Conservation (phyloP, 1,140 invertebrate genomes). For the Drosophila lacteicornis region DNA sequence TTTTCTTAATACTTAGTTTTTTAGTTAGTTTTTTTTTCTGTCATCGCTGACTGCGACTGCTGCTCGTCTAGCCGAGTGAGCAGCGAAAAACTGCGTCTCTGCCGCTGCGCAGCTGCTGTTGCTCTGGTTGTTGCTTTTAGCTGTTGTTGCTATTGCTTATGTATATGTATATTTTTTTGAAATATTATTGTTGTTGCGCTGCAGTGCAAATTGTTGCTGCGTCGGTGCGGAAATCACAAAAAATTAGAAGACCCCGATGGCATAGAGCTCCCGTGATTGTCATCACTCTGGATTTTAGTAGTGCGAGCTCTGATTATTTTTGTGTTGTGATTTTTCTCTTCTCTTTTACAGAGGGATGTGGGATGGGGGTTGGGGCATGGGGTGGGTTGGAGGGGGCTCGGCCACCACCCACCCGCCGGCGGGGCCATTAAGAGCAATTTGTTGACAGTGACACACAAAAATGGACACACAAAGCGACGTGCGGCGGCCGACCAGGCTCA, state of each 20-base stretch:
- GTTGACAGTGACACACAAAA: constrained; percentile 83
- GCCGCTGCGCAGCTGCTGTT: constrained; percentile 33
- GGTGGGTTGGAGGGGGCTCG: constrained; percentile 19
- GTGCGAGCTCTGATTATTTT: constrained; percentile 19
- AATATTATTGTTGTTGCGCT: constrained; percentile 29
- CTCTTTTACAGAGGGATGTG: background rate
- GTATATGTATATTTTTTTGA: constrained; percentile 4
- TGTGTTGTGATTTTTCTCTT: background rate
- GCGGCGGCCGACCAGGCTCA: constrained; percentile 49
- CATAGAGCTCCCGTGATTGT: constrained; percentile 52
- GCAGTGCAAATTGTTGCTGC: constrained; percentile 70
- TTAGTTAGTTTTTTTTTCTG: background rate
- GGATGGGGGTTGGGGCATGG: background rate
- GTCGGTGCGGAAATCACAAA: constrained; percentile 75
- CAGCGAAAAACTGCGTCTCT: constrained; percentile 39
- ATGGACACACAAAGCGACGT: constrained; percentile 70
- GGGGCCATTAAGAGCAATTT: constrained; percentile 78
- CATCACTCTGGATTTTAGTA: constrained; percentile 36
- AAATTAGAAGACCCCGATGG: constrained; percentile 71
- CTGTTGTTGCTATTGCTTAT: constrained; percentile 13
- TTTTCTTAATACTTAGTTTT: background rate
- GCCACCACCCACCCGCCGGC: constrained; percentile 61
- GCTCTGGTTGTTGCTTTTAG: constrained; percentile 25
- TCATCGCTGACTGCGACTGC: constrained; percentile 28
- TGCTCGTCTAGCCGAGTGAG: constrained; percentile 61